Conservation (phyloP, 2,888 invertebrate genomes). For the Pinctada fucata region DNA sequence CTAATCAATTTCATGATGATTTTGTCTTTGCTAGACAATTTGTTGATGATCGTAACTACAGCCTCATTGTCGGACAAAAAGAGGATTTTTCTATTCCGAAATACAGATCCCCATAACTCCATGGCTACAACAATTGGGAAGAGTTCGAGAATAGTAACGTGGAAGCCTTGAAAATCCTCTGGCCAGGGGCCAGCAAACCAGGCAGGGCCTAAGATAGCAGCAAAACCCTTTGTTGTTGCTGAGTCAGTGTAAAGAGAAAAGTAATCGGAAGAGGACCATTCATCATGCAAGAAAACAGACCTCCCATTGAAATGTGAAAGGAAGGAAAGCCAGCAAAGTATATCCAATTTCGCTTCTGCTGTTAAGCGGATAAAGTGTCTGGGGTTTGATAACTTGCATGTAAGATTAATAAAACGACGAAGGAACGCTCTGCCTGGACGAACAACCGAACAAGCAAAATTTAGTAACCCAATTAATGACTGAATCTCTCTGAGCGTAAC, state of each 20-base stretch:
- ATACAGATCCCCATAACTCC: conserved; percentile 3
- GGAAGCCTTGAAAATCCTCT: not conserved
- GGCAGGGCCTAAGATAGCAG: not conserved
- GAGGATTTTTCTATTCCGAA: not conserved
- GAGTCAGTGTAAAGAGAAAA: conserved; percentile 18
- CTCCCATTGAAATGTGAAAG: conserved; percentile 18
- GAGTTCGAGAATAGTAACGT: conserved; percentile 19
- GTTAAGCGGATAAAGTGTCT: conserved; percentile 3
- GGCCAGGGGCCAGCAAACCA: conserved; percentile 22
- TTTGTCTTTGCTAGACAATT: not conserved
- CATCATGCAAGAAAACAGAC: conserved; percentile 13
- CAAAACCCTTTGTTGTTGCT: conserved; percentile 20
- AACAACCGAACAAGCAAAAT: conserved; percentile 27
- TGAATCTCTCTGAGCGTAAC: not conserved
- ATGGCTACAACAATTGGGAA: conserved; percentile 21
- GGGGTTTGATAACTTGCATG: not conserved
- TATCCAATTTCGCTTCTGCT: conserved; percentile 14
- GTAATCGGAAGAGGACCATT: not conserved
- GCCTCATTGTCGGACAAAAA: conserved; percentile 23
- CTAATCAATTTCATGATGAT: not conserved
- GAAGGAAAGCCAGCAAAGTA: conserved; percentile 12
- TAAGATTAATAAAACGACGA: conserved; percentile 23
- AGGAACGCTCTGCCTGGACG: conserved; percentile 20
- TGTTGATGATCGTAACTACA: conserved; percentile 15
- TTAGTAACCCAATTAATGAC: conserved; percentile 16